Evolutionary conservation across 1,140 invertebrate species (phyloP), one percentile per base, ranked within the genome.

Genomic region (Cryptotermes secundus): DNA sequence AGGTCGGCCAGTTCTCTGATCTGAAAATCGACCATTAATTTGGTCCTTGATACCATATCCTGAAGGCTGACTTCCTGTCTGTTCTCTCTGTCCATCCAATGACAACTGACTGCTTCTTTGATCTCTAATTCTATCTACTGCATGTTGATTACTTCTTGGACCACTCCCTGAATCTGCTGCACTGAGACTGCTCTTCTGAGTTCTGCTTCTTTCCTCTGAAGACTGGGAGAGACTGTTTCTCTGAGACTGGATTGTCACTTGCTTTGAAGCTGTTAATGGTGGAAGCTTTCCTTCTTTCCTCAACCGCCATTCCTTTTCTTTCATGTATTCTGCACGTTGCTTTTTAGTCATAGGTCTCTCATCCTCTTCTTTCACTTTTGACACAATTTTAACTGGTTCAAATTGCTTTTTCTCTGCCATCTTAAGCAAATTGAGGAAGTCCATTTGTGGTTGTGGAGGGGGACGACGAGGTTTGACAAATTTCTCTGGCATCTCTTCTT

Each of bases 381-480:
- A 87, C 86, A 94, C 93, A 80, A 92, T 90, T 87, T 94, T 92
- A 53, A 92, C 88, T 1, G 96, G 95, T 89, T 96, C 95, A 88
- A 93, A 91, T 86, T 96, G 95, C 88, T 97, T 97, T 88, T 96
- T 92, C 86, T 95, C 94, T 14, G 96, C 96, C 26, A 97, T 88
- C 89, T 96, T 95, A 0, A 97, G 87, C 34, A 97, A 87, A 80
- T 94, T 92, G 86, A 92, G 89, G 87, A 96, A 97, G 89, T 95
- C 93, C 88, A 96, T 92, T 26, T 93, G 93, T 2, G 95, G 95
- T 45, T 95, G 94, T 10, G 91, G 88, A 38, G 91, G 88, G 7
- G 91, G 88, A 83, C 87, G 90, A 87, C 94, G 93, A 19, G 91
- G 87, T 87, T 94, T 94, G 38, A 90, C 53, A 72, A 83, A 89